Base-by-base conservation (phyloP, 2,113 vertebrate species). In the Xenotilapia leptura region DNA sequence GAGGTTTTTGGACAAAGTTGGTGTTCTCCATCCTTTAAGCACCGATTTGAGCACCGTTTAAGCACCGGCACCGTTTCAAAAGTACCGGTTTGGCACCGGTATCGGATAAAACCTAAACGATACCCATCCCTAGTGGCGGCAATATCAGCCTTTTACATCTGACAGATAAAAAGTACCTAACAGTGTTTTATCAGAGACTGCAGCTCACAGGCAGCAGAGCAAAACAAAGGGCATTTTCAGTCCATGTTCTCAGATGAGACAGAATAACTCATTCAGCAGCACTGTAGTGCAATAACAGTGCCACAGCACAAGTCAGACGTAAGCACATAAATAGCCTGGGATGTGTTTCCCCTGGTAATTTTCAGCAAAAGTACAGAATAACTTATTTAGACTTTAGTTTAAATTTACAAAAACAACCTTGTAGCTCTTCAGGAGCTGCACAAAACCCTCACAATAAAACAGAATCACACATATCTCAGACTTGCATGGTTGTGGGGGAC, bases 361-460 rank as follows among this genome's bases (percentile, higher is more conserved):
- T 7, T 62, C 31, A 36, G 28, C 10, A 33, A 60, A 33, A 62
- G 31, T 7, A 62, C 9, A 65, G 6, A 65, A 65, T n/a, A 36
- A 65, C 60, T 36, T 65, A 36, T 65, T 65, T 31, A 65, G 60
- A 36, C 60, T 38, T 65, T 2, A 38, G 60, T 40, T 68, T 40
- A 21, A 68, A 40, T 40, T 21, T 0, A 14, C 19, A 40, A 68
- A 68, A 38, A 40, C 36, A 68, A 68, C 62, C 33, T 21, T 13
- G 19, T 65, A 65, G 5, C 19, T 65, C 19, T 13, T n/a, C 19
- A 5, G 33, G 33, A 65, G 31, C 60, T 65, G 60, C 60, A 38
- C 60, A 2, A 65, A 65, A 5, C 31, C 58, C 58, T 5, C 60
- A 65, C 4, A 65, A 38, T 0, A 0, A 38, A 65, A 0, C 33